Evolutionary conservation across 2,888 invertebrate species (phyloP).

Genomic region (Leptodirus hochenwartii): DNA sequence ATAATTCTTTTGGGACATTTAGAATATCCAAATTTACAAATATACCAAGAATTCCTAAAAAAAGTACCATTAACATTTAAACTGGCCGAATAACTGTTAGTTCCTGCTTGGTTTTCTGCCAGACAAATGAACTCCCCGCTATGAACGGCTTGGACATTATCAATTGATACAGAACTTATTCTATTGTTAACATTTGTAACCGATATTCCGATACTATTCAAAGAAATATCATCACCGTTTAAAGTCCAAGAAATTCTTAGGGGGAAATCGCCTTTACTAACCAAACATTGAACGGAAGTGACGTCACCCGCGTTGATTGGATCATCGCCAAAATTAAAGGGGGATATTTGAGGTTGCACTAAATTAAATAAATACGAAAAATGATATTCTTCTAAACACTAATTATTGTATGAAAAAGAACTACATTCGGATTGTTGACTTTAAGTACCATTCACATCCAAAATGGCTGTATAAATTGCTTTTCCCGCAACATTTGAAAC

Average conservation of each 20-base stretch:
- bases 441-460: constrained; percentile 34
- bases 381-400: constrained; percentile 17
- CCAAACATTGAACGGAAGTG: constrained; percentile 47
- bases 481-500: constrained; percentile 38
- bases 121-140: constrained; percentile 55
- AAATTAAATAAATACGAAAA: constrained; percentile 14
- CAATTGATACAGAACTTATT: constrained; percentile 49
- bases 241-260: constrained; percentile 49
- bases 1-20: too few species aligned
- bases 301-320: constrained; percentile 60
- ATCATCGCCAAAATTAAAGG: constrained; percentile 47
- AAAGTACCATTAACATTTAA: constrained; percentile 16
- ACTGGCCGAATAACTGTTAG: constrained; percentile 26
- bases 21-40: too few species aligned
- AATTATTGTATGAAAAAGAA: too few species aligned
- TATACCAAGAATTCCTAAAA: constrained; percentile 3
- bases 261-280: constrained; percentile 47
- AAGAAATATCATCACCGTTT: constrained; percentile 41
- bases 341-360: constrained; percentile 52
- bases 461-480: constrained; percentile 19
- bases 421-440: constrained; percentile 35
- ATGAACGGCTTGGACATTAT: constrained; percentile 51
- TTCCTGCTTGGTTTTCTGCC: constrained; percentile 48
- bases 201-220: constrained; percentile 34
- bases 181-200: constrained; percentile 41